Evolutionary conservation across 2,113 vertebrate genomes (phyloP).

Genomic region (Leptobrachium ailaonicum): DNA sequence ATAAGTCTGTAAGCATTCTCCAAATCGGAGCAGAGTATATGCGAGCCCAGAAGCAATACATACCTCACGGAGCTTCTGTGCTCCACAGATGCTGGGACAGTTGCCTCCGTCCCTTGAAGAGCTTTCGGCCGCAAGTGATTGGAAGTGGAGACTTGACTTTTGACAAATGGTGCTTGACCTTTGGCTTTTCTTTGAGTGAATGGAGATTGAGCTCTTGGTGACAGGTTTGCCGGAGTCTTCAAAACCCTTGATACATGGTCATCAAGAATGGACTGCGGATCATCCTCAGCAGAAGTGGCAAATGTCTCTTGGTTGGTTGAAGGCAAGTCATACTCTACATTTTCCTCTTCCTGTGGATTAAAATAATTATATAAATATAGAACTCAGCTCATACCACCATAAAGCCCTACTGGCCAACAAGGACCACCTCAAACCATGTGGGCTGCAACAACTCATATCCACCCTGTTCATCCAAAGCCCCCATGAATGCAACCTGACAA

Average conservation of each 20-base stretch:
- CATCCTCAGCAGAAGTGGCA: conserved; percentile 26
- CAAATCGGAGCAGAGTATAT: neutral
- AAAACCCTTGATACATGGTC: conserved; percentile 46
- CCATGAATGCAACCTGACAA: too few relatives aligned
- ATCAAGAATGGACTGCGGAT: conserved; percentile 46
- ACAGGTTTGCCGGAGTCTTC: conserved; percentile 44
- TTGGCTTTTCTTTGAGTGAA: conserved; percentile 48
- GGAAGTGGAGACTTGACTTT: conserved; percentile 35
- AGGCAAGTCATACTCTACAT: conserved; percentile 30
- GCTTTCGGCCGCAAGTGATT: conserved; percentile 32
- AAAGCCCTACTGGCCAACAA: too few relatives aligned
- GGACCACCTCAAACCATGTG: too few relatives aligned
- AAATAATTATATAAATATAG: neutral
- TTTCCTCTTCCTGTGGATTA: conserved; percentile 34
- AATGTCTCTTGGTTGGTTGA: conserved; percentile 11
- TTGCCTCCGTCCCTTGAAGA: conserved; percentile 32
- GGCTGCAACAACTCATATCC: too few relatives aligned
- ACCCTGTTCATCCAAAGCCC: too few relatives aligned
- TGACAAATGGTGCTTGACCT: conserved; percentile 35
- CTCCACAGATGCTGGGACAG: neutral
- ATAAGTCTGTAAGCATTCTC: neutral
- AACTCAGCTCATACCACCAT: too few relatives aligned
- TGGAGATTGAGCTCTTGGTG: conserved; percentile 42
- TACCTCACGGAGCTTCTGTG: conserved; percentile 30
- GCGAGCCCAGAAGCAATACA: neutral